Evolutionary conservation across 2,113 vertebrate genomes (phyloP), one percentile per base, ranked within the genome.

Genomic region (Albula glossodonta): DNA sequence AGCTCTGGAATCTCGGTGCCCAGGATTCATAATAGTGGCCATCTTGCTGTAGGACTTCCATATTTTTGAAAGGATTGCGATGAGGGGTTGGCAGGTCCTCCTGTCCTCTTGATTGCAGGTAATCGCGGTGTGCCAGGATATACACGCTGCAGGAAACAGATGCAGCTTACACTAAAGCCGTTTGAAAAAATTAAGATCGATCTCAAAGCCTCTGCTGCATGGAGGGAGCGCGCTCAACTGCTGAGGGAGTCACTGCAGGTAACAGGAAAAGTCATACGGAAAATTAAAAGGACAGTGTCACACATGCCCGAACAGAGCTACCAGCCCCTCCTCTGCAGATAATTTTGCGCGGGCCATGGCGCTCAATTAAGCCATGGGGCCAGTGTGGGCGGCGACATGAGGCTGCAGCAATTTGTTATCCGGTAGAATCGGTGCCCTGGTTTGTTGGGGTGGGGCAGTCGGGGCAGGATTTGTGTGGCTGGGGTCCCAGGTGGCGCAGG

Each of bases 171-270:
- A n/a, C 31, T 31, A 6, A n/a, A 51, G n/a, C 51, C 5, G 7
- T 51, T 53, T 51, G n/a, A 31, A 78, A 15, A 84, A n/a, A n/a
- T 70, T 5, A n/a, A 70, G 60, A 63, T 17, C 4, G 17, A 63
- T 70, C 17, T 17, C 63, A 70, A n/a, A 70, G 22, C 63, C 63
- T n/a, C 22, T 19, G 31, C 19, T 41, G 13, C 25, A 22, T 15
- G 9, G 52, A 56, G 15, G 51, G 25, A 78, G 25, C 31, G 5
- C 63, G n/a, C 70, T 53, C 19, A 7, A 48, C 83, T 56, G 50
- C n/a, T n/a, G 15, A 17, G 63, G 13, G 63, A 84, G 49, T 84
- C 51, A 49, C 83, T 31, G n/a, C 74, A 84, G 51, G 74, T 78
- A 13, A 78, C 51, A 41, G 25, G 51, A 56, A 78, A 84, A 17